A percentile compares a stretch with the other conserved stretches of the same genome.
phyloP scores from a whole-genome alignment of 2,113 vertebrate species.

The Antechinus flavipes region DNA sequence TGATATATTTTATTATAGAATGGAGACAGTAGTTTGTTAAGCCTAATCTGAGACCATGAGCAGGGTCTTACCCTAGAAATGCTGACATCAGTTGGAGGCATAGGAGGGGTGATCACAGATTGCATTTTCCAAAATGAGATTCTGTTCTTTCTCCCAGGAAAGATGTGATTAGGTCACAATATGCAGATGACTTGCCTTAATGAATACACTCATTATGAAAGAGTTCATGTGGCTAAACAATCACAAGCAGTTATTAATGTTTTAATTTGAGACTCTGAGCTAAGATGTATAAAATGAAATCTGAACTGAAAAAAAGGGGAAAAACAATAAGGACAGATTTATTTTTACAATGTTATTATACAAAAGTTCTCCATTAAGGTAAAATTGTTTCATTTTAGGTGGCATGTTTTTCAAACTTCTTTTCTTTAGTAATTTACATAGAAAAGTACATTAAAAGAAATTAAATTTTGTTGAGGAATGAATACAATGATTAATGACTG shows the following conservation, averaged over 20 bases:
- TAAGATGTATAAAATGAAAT: background rate
- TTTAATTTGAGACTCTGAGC: slow-evolving; percentile 29
- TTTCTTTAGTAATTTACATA: background rate
- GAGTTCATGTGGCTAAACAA: background rate
- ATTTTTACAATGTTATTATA: background rate
- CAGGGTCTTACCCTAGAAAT: background rate
- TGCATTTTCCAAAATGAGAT: background rate
- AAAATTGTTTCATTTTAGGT: background rate
- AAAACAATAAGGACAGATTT: background rate
- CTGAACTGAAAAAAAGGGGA: background rate
- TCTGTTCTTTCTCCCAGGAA: background rate
- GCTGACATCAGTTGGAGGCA: background rate
- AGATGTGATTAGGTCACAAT: slow-evolving; percentile 1
- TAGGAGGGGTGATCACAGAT: background rate
- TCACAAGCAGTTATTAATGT: background rate
- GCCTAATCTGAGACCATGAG: background rate
- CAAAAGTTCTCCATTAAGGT: background rate
- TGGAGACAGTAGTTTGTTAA: background rate
- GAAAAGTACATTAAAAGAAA: background rate
- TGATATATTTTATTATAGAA: slow-evolving; percentile 23
- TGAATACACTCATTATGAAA: slow-evolving; percentile 28
- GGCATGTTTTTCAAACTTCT: background rate
- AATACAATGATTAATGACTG: background rate
- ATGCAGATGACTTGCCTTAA: background rate
- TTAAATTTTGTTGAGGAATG: background rate